phyloP scores from a whole-genome alignment of 2,888 invertebrate genomes.

The Xanthostigma xanthostigma region DNA sequence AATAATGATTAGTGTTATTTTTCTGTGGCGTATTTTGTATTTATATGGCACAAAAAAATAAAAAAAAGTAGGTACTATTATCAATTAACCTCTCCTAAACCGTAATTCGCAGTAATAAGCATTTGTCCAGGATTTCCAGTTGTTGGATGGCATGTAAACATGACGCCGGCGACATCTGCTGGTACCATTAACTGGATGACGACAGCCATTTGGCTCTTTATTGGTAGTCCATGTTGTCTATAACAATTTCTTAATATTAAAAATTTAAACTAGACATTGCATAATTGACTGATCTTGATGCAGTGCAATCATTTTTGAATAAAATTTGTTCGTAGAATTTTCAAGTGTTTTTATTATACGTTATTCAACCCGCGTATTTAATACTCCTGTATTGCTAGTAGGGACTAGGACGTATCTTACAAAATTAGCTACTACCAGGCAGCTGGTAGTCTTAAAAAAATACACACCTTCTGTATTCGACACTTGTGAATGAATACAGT shows the following conservation, averaged over 20 bases:
- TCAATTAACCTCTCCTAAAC: conserved; percentile 57
- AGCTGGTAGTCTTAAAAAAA: neutral
- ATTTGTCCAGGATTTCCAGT: conserved; percentile 51
- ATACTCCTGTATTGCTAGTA: too few relatives aligned
- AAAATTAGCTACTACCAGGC: neutral
- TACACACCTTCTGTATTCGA: conserved; percentile 55
- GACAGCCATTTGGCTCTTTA: conserved; percentile 57
- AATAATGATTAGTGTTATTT: too few relatives aligned
- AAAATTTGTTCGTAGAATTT: too few relatives aligned
- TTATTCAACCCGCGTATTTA: too few relatives aligned
- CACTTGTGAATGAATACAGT: conserved; percentile 58
- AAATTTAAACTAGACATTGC: conserved; percentile 1
- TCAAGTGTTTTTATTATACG: too few relatives aligned
- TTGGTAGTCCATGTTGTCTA: conserved; percentile 58
- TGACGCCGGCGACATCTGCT: conserved; percentile 58
- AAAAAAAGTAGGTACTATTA: neutral
- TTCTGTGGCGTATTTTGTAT: too few relatives aligned
- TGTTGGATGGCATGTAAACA: conserved; percentile 68
- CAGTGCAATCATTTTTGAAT: too few relatives aligned
- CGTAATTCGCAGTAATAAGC: conserved; percentile 65
- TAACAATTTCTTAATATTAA: conserved; percentile 10
- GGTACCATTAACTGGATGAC: conserved; percentile 65
- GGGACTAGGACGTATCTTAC: neutral
- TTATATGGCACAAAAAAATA: too few relatives aligned
- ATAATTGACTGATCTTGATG: conserved; percentile 2